phyloP scores from a whole-genome alignment of 2,888 invertebrate genomes.

The Unio delphinus region DNA sequence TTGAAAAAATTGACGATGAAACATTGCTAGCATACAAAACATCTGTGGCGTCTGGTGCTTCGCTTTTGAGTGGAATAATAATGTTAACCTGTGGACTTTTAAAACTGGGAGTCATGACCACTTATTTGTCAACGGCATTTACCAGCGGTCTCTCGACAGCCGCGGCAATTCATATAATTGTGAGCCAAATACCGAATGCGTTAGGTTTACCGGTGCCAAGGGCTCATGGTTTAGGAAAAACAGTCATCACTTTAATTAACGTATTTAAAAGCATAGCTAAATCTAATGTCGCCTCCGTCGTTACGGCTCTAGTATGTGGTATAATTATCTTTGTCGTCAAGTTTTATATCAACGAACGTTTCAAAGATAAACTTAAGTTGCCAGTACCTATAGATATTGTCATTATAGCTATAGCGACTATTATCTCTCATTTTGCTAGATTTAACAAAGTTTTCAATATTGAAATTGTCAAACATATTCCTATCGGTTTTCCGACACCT shows the following conservation, averaged over 20 bases:
- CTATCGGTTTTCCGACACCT: slow-evolving; percentile 56
- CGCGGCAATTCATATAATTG: slow-evolving; percentile 52
- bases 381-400: slow-evolving; percentile 67
- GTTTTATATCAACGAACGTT: slow-evolving; percentile 63
- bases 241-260: slow-evolving; percentile 75
- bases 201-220: slow-evolving; percentile 36
- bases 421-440: slow-evolving; percentile 50
- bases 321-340: slow-evolving; percentile 76
- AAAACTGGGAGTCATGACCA: slow-evolving; percentile 49
- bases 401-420: slow-evolving; percentile 52
- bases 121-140: slow-evolving; percentile 52
- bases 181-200: slow-evolving; percentile 49
- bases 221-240: slow-evolving; percentile 39
- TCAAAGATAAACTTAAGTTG: slow-evolving; percentile 48
- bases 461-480: slow-evolving; percentile 50
- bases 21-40: slow-evolving; percentile 34
- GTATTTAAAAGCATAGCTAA: slow-evolving; percentile 75
- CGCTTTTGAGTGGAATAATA: slow-evolving; percentile 42
- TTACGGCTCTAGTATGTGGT: slow-evolving; percentile 80
- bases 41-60: slow-evolving; percentile 43
- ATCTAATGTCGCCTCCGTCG: slow-evolving; percentile 79
- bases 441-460: slow-evolving; percentile 41
- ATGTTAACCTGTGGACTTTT: slow-evolving; percentile 42
- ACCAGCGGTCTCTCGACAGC: slow-evolving; percentile 58
- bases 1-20: background rate